A percentile compares a stretch with the other conserved stretches of the same genome.
These are phyloP conservation scores for Halichoerus grypus DNA, from an alignment of 2,113 vertebrate genomes.

Conservation along the genomic window DNA sequence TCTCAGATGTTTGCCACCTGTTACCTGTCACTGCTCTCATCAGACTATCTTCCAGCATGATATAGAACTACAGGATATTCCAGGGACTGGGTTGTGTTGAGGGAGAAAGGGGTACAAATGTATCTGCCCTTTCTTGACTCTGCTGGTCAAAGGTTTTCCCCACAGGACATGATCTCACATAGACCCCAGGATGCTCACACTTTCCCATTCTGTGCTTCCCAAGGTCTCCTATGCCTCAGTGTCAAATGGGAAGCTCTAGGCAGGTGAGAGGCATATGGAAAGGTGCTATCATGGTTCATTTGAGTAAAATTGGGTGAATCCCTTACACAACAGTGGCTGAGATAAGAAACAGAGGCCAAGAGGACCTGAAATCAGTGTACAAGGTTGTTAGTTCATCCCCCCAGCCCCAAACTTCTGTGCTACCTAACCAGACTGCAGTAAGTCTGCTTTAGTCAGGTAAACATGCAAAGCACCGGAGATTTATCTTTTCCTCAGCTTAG, in stretches of 20 bases:
- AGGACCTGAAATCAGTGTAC: too few relatives aligned
- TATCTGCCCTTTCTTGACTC: not conserved
- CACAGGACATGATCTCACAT: too few relatives aligned
- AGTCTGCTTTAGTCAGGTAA: rapidly evolving
- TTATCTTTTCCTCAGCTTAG: too few relatives aligned
- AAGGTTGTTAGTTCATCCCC: rapidly evolving
- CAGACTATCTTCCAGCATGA: not conserved
- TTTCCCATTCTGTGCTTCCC: not conserved
- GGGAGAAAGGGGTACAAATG: not conserved
- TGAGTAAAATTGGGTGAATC: not conserved
- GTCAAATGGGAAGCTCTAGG: not conserved
- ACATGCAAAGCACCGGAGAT: rapidly evolving
- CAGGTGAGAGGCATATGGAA: not conserved
- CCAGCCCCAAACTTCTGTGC: not conserved
- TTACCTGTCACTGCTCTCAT: not conserved
- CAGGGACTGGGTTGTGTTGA: rapidly evolving
- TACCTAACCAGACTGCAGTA: not conserved
- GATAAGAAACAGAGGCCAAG: not conserved
- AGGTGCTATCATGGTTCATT: not conserved
- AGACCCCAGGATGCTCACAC: rapidly evolving
- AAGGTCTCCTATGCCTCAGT: rapidly evolving
- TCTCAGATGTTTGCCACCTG: not conserved
- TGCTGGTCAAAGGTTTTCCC: not conserved
- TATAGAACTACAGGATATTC: rapidly evolving
- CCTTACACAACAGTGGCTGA: not conserved